Evolutionary conservation across 2,888 invertebrate species (phyloP).

Genomic region (Uloborus plumipes): DNA sequence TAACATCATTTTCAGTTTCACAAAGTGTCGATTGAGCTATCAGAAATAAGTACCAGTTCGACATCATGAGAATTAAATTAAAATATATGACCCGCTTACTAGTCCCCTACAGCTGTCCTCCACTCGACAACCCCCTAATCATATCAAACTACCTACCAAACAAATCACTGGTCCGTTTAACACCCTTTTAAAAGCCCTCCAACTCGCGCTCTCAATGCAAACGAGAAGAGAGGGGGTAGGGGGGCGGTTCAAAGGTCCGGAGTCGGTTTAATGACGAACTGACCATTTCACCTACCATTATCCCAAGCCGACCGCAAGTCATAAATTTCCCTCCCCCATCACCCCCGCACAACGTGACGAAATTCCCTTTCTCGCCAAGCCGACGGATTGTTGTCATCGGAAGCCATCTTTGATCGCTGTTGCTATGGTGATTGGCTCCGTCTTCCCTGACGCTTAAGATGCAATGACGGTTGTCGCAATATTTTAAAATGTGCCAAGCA

Average conservation of each 20-base stretch:
- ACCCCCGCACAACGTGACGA: constrained; percentile 10
- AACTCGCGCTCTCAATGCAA: neutral
- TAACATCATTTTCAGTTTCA: too few relatives aligned
- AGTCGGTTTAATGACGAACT: constrained; percentile 49
- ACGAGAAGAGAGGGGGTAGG: neutral
- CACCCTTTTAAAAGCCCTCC: constrained; percentile 39
- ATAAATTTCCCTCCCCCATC: constrained; percentile 39
- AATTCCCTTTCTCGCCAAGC: constrained; percentile 22
- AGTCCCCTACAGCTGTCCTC: too few relatives aligned
- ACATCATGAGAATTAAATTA: too few relatives aligned
- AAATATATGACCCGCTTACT: too few relatives aligned
- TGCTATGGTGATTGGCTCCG: neutral
- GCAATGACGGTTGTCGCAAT: constrained; percentile 3
- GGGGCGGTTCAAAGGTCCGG: constrained; percentile 20
- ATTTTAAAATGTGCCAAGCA: constrained; percentile 11
- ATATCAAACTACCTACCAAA: constrained; percentile 39
- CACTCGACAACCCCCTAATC: constrained; percentile 29
- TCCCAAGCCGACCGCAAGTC: constrained; percentile 45
- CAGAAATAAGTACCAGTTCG: too few relatives aligned
- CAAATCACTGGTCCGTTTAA: constrained; percentile 41
- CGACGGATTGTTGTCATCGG: constrained; percentile 33
- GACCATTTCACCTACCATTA: constrained; percentile 60
- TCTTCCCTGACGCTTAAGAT: constrained; percentile 10
- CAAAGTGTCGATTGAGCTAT: too few relatives aligned
- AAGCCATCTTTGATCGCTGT: constrained; percentile 40